phyloP scores from a whole-genome alignment of 2,888 invertebrate species.

The Ecdyonurus torrentis region DNA sequence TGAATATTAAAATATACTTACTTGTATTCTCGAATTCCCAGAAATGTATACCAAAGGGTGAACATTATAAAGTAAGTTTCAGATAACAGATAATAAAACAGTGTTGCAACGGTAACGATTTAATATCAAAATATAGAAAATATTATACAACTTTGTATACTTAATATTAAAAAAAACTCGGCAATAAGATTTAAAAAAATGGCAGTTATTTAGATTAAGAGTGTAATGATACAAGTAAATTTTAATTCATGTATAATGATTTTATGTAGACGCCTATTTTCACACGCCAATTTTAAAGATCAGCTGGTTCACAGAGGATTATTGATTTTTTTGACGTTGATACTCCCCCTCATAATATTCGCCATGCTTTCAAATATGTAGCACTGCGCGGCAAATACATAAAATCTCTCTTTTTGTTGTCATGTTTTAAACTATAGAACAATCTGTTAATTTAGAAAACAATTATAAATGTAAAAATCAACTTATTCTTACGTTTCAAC shows the following conservation, averaged over 20 bases:
- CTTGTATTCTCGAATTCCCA: not conserved
- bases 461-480: too few relatives aligned
- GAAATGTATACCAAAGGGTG: not conserved
- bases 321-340: not conserved
- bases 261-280: not conserved
- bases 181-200: too few relatives aligned
- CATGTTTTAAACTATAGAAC: too few relatives aligned
- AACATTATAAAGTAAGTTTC: not conserved
- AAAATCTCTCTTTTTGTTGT: not conserved
- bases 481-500: too few relatives aligned
- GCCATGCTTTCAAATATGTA: not conserved
- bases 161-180: too few relatives aligned
- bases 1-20: not conserved
- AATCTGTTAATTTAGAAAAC: too few relatives aligned
- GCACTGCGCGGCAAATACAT: not conserved
- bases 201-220: too few relatives aligned
- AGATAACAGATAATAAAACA: not conserved
- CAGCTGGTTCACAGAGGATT: not conserved
- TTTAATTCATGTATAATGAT: not conserved
- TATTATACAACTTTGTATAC: not conserved
- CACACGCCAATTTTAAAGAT: not conserved
- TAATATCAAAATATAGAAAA: not conserved
- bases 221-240: not conserved
- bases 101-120: too few relatives aligned
- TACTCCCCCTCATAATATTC: not conserved